Percentiles rank a stretch among this genome's conserved stretches.
phyloP scores from a whole-genome alignment of 2,113 vertebrate genomes.

The Sorex fumeus region DNA sequence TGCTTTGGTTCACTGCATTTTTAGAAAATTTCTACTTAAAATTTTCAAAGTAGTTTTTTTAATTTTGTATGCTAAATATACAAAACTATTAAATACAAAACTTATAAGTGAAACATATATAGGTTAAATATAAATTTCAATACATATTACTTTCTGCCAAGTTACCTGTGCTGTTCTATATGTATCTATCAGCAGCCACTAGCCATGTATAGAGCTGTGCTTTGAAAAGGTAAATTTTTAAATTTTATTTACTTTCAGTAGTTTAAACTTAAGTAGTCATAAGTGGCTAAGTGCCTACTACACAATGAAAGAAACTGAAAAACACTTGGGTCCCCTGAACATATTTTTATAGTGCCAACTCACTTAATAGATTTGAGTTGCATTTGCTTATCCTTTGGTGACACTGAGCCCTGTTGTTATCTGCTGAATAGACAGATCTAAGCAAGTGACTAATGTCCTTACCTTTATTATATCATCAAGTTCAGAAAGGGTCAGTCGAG shows the following conservation, averaged over 20 bases:
- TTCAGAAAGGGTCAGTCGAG: conserved; percentile 86
- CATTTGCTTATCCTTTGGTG: background rate
- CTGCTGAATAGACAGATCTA: background rate
- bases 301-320: background rate
- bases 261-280: conserved; percentile 40
- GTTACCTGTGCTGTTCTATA: background rate
- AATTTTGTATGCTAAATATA: background rate
- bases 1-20: background rate
- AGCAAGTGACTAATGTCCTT: conserved; percentile 45
- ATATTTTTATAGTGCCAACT: background rate
- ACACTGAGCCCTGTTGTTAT: background rate
- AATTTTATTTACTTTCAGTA: conserved; percentile 27
- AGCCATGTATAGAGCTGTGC: background rate
- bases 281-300: background rate
- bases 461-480: conserved; percentile 92
- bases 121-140: background rate
- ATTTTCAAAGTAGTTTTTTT: background rate
- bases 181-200: background rate
- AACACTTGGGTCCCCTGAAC: background rate
- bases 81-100: background rate
- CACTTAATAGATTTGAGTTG: background rate
- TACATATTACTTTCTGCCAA: background rate
- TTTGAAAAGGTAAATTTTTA: background rate
- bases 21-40: background rate
- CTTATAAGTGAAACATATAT: background rate